These are phyloP conservation scores for Idaea biselata DNA, from an alignment of 2,888 invertebrate species.

Conservation along the genomic window DNA sequence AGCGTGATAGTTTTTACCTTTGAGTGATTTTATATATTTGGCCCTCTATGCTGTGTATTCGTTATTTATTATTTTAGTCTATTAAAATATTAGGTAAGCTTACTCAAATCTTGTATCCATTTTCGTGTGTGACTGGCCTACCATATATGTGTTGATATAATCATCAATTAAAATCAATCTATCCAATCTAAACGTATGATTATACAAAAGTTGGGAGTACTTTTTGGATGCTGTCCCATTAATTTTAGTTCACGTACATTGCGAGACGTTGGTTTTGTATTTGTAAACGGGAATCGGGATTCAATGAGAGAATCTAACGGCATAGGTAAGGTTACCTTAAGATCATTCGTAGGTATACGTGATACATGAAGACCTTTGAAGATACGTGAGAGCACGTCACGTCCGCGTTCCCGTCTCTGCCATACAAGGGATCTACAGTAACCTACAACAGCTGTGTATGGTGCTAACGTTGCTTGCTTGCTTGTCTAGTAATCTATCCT, in stretches of 20 bases:
- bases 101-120: neutral
- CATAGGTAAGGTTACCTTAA: conserved; percentile 32
- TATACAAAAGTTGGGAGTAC: neutral
- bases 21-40: too few species aligned
- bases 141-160: neutral
- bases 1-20: too few species aligned
- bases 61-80: neutral
- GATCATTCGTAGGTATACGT: conserved; percentile 32
- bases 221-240: neutral
- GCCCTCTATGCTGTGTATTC: too few species aligned
- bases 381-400: conserved; percentile 60
- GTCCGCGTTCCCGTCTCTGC: conserved; percentile 42
- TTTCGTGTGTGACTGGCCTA: neutral
- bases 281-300: conserved; percentile 30
- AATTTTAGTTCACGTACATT: neutral
- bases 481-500: conserved; percentile 42
- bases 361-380: conserved; percentile 8
- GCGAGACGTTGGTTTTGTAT: conserved; percentile 7
- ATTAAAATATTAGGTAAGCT: neutral
- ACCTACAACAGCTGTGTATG: conserved; percentile 38
- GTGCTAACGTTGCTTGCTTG: conserved; percentile 41
- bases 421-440: conserved; percentile 47
- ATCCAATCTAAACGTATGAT: neutral
- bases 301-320: conserved; percentile 22
- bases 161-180: conserved; percentile 6